Evolutionary conservation across 2,797 vertebrate species (phyloP).

Genomic region (Crypturellus tataupa): DNA sequence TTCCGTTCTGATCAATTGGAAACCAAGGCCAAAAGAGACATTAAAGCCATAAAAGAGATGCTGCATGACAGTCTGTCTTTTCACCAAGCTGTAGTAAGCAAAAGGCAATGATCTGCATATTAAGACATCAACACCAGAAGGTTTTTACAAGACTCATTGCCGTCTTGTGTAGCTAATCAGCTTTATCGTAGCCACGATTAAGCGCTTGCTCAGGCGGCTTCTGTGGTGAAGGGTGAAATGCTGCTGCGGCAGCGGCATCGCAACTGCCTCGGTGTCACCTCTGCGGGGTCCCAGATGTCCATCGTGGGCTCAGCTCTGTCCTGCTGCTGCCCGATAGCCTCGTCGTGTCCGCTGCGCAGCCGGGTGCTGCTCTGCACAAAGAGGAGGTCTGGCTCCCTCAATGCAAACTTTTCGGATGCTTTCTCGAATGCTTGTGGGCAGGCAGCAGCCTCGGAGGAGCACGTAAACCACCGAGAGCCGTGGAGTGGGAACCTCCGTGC

Average conservation of each 20-base stretch:
- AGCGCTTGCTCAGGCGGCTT: rapidly evolving
- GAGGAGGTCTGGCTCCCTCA: not conserved
- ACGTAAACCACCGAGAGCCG: not conserved
- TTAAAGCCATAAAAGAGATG: not conserved
- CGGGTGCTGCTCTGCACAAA: rapidly evolving
- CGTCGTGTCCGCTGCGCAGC: rapidly evolving
- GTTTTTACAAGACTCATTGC: not conserved
- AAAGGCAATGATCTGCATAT: not conserved
- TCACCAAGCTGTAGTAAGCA: not conserved
- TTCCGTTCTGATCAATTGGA: too few relatives aligned
- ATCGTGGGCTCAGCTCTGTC: not conserved
- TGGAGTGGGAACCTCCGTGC: not conserved
- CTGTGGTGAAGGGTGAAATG: not conserved
- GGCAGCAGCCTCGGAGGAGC: rapidly evolving
- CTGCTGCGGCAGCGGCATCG: rapidly evolving
- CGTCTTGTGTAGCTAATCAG: not conserved
- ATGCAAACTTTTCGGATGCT: not conserved
- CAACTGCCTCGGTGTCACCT: rapidly evolving
- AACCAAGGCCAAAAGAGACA: not conserved
- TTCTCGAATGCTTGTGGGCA: rapidly evolving
- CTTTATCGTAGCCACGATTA: too few relatives aligned
- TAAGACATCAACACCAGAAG: not conserved
- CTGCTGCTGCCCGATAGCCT: not conserved
- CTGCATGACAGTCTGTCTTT: not conserved
- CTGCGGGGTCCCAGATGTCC: not conserved